Conservation (phyloP, 2,797 vertebrate genomes). For the Phoebastria nigripes region DNA sequence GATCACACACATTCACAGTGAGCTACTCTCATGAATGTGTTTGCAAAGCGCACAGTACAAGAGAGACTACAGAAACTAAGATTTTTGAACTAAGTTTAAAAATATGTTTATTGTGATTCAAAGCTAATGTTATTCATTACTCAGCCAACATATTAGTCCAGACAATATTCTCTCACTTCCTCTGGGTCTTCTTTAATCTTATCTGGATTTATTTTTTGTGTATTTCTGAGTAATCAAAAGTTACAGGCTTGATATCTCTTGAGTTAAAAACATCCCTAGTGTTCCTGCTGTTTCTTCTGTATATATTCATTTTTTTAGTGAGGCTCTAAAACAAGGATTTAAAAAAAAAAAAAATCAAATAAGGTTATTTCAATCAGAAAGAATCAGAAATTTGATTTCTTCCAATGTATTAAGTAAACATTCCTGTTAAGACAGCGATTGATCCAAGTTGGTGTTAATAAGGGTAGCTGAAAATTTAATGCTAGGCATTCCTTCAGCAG, state of each 20-base stretch:
- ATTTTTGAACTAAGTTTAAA: conserved; percentile 58
- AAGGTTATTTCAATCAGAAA: conserved; percentile 52
- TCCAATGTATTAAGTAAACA: conserved; percentile 38
- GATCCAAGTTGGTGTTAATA: background rate
- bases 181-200: conserved; percentile 70
- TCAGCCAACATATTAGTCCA: conserved; percentile 63
- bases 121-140: conserved; percentile 65
- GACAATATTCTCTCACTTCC: conserved; percentile 70
- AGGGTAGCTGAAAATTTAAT: background rate
- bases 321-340: conserved; percentile 47
- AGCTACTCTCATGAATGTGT: conserved; percentile 14
- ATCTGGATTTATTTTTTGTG: conserved; percentile 72
- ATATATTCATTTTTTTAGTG: conserved; percentile 53
- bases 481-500: conserved; percentile 1
- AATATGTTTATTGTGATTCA: conserved; percentile 69
- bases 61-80: conserved; percentile 27
- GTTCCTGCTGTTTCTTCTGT: conserved; percentile 43
- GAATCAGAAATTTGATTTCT: conserved; percentile 40
- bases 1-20: conserved; percentile 1
- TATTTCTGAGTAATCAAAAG: conserved; percentile 72
- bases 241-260: conserved; percentile 69
- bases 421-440: conserved; percentile 42
- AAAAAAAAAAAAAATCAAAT: conserved; percentile 22
- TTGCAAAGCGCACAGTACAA: conserved; percentile 29
- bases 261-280: conserved; percentile 62